Evolutionary conservation across 2,888 invertebrate genomes (phyloP).

Genomic region (Acleris cristana): DNA sequence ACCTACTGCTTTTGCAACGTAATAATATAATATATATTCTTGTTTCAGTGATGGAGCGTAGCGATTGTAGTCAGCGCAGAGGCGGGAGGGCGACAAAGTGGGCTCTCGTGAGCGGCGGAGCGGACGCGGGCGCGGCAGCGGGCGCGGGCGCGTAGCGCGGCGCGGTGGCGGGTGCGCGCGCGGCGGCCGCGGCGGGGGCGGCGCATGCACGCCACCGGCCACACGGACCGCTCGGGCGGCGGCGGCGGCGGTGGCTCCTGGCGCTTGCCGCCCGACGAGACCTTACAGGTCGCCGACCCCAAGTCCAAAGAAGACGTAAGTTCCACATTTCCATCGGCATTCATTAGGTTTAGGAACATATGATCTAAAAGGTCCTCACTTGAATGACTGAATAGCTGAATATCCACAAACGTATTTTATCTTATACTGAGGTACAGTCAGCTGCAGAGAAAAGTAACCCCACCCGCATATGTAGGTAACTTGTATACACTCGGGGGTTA

Average conservation of each 20-base stretch:
- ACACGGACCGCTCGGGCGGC: constrained; percentile 91
- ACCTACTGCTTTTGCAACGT: too few species aligned
- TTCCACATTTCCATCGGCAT: constrained; percentile 1
- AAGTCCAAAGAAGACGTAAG: constrained; percentile 89
- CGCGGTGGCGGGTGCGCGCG: constrained; percentile 86
- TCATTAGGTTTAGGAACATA: too few species aligned
- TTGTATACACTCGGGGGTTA: too few species aligned
- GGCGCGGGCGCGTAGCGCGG: constrained; percentile 74
- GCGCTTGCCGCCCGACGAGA: constrained; percentile 96
- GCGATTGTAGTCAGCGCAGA: constrained; percentile 53
- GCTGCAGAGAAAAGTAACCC: too few species aligned
- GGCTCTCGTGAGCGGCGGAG: constrained; percentile 45
- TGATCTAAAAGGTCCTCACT: too few species aligned
- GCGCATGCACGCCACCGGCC: constrained; percentile 96
- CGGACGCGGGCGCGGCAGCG: constrained; percentile 50
- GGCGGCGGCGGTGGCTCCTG: constrained; percentile 88
- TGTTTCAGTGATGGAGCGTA: constrained; percentile 62
- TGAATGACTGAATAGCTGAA: too few species aligned
- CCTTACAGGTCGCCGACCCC: constrained; percentile 94
- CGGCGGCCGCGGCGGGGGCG: constrained; percentile 80
- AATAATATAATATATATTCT: neutral
- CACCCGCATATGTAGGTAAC: too few species aligned
- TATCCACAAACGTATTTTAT: too few species aligned
- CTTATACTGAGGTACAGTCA: too few species aligned
- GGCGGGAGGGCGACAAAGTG: constrained; percentile 55